Evolutionary conservation across 2,113 vertebrate genomes (phyloP).

Genomic region (Manacus vitellinus): DNA sequence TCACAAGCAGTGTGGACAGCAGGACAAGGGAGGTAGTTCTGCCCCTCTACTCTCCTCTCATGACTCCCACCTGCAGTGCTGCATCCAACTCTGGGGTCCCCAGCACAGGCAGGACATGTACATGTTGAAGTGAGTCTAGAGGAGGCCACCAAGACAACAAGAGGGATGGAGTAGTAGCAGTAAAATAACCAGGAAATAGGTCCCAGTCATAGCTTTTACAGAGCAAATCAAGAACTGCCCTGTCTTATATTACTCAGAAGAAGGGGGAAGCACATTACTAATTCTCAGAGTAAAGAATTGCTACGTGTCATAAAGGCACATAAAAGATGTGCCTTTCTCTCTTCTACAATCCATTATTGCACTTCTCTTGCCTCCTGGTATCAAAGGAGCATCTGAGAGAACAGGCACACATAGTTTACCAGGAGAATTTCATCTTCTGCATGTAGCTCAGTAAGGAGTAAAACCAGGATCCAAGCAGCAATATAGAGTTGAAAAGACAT

Average conservation of each 20-base stretch:
- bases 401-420: rapidly evolving
- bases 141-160: not conserved
- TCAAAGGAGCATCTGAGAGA: not conserved
- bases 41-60: not conserved
- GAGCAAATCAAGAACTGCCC: not conserved
- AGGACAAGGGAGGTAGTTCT: not conserved
- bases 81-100: not conserved
- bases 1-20: not conserved
- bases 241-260: not conserved
- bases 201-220: not conserved
- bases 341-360: not conserved
- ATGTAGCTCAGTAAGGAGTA: not conserved
- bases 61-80: not conserved
- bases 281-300: not conserved
- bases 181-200: not conserved
- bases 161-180: not conserved
- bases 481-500: not conserved
- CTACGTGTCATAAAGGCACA: not conserved
- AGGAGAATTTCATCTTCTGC: not conserved
- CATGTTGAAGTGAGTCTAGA: not conserved
- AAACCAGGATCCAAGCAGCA: not conserved
- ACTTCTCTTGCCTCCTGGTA: not conserved
- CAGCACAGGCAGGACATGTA: not conserved
- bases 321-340: not conserved
- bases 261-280: not conserved